Evolutionary conservation across 1,140 invertebrate species (phyloP), one percentile per base, ranked within the genome.

Genomic region (Akabosia matsudoensis): DNA sequence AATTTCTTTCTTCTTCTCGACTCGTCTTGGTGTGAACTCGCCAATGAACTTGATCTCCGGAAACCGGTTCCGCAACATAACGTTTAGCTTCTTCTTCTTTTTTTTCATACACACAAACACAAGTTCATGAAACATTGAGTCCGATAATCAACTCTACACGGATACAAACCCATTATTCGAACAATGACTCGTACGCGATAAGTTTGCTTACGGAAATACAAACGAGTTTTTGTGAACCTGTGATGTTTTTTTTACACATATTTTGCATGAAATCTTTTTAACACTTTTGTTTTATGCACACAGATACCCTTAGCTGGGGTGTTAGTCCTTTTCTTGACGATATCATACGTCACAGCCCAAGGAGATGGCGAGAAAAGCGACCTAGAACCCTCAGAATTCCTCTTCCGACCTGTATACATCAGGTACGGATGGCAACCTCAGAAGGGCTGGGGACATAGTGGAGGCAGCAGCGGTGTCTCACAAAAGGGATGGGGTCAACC

Each of bases 351-450:
- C 61, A 67, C 61, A 33, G 76, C 77, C 30, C 79, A 78, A 73
- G 28, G 74, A 33, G 78, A 77, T 33, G 76, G 78, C 16, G 78
- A 79, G 54, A 79, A 79, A 67, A 77, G 30, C n/a, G 80, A 81
- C 74, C 74, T 81, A 74, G 80, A 81, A 73, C 64, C 67, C n/a
- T 78, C 79, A 45, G 78, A 81, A 67, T 81, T 78, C 74, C 79
- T 81, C 70, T 81, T 81, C 80, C 76, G 80, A 67, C 80, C 80
- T 73, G 80, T 81, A 26, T 81, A 81, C 77, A 81, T 79, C 76
- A 74, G 80, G 56, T 81, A 81, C 67, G 80, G 80, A 51, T 81
- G 79, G 61, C 80, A 81, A 37, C 80, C 80, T n/a, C 75, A 77
- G 30, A 79, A 79, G 24, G 78, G 74, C 26, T 72, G 71, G 37